phyloP scores from a whole-genome alignment of 2,113 vertebrate species.

The Ascaphus truei region DNA sequence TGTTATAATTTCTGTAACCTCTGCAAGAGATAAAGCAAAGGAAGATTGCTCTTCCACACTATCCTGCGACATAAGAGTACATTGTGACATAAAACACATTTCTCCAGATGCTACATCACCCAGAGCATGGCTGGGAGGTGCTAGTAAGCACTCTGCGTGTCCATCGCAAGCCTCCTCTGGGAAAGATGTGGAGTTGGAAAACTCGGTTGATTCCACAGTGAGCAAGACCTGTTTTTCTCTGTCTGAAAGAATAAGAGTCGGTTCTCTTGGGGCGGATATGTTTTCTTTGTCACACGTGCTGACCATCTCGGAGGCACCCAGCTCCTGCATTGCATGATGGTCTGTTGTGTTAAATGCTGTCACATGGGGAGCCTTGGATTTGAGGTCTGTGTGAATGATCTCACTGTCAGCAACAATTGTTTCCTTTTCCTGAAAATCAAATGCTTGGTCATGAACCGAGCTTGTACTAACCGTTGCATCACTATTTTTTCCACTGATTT shows the following conservation, averaged over 20 bases:
- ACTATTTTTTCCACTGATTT: background rate
- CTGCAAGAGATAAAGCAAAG: background rate
- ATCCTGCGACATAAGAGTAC: background rate
- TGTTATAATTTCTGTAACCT: background rate
- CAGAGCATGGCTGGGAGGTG: too few species aligned
- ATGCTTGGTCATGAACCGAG: background rate
- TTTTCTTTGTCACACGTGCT: background rate
- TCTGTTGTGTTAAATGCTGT: too few species aligned
- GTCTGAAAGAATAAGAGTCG: background rate
- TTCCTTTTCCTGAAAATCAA: background rate
- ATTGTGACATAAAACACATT: too few species aligned
- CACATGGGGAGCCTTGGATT: background rate
- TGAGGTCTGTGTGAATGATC: background rate
- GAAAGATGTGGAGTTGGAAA: background rate
- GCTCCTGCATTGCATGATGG: background rate
- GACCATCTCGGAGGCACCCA: background rate
- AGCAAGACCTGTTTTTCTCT: background rate
- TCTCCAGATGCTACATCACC: background rate
- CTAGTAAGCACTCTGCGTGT: background rate
- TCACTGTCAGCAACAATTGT: background rate
- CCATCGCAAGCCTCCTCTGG: background rate
- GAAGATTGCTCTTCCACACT: background rate
- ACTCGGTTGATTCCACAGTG: background rate
- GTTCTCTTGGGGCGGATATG: background rate
- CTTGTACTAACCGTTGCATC: background rate